Base-by-base conservation (phyloP, 2,113 vertebrate species). In the Lasiurus cinereus region DNA sequence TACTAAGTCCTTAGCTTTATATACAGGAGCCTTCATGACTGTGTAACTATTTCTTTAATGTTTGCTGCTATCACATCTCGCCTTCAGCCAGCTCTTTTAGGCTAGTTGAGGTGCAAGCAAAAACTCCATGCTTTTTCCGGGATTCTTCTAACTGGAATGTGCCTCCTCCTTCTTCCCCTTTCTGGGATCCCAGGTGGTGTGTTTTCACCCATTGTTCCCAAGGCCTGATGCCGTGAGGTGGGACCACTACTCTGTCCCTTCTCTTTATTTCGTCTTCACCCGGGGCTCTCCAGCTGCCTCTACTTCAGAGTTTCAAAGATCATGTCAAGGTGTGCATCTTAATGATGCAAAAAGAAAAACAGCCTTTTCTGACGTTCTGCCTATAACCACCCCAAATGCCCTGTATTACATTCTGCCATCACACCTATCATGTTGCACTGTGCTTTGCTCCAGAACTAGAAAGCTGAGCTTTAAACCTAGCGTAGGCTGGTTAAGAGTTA, bases 181-280 rank as follows among this genome's bases (percentile, higher is more conserved):
- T 69, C 36, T 21, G 11, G 56, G 31, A 29, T 72, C 82, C 43
- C 16, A 2, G 0, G 0, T 9, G 1, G 2, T 5, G 6, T 24
- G 9, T 62, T 29, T 8, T 59, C 6, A 4, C 31, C 14, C 18
- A 1, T 43, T 22, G 62, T 43, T 46, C 21, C 82, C 33, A 14
- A 13, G 0, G 2, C 67, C 29, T 69, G 33, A 18, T 36, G n/a
- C 16, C 43, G 2, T 0, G 1, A n/a, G n/a, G 12, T 5, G 19
- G 11, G 14, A 9, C 50, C 21, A 16, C 22, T 6, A 10, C 0
- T 50, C n/a, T 16, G 12, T 50, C 22, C 33, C 10, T 86, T 80
- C 86, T 64, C 15, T 33, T n/a, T 90, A 50, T 80, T 54, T 50
- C 27, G 19, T 64, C 82, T 36, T 15, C 6, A n/a, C n/a, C 66